Conservation (phyloP, 2,888 invertebrate species). For the Leptopilina drosophilae region DNA sequence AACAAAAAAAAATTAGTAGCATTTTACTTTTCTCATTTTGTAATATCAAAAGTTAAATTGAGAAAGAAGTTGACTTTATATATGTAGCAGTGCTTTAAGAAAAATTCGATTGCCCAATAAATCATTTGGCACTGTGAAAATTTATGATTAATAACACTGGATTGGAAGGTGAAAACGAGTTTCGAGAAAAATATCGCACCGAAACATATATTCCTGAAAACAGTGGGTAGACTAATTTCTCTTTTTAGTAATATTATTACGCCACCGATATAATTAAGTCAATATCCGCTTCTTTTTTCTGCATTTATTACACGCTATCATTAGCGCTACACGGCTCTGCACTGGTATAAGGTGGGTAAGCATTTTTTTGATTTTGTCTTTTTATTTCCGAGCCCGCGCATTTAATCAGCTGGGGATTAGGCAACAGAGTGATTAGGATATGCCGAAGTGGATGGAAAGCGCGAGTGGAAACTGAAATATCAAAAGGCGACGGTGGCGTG, state of each 20-base stretch:
- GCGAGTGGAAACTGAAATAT: slow-evolving; percentile 28
- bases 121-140: too few relatives aligned
- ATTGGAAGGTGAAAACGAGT: too few relatives aligned
- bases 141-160: too few relatives aligned
- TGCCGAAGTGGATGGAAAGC: slow-evolving; percentile 1
- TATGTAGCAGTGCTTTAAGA: too few relatives aligned
- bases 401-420: slow-evolving; percentile 4
- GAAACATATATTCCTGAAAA: not conserved
- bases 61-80: too few relatives aligned
- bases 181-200: not conserved
- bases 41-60: too few relatives aligned
- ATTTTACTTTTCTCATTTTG: too few relatives aligned
- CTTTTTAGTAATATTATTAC: slow-evolving; percentile 1
- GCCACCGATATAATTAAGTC: not conserved
- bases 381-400: not conserved
- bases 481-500: slow-evolving; percentile 19
- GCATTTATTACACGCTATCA: slow-evolving; percentile 11
- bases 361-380: not conserved
- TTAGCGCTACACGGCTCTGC: not conserved
- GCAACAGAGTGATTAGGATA: slow-evolving; percentile 20
- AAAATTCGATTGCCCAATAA: too few relatives aligned
- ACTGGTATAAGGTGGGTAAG: not conserved
- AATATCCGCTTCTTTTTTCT: not conserved
- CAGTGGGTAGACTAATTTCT: slow-evolving; percentile 1
- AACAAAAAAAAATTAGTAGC: too few relatives aligned